Percentiles rank a stretch among this genome's conserved stretches.
Evolutionary conservation across 2,888 invertebrate genomes (phyloP).

Genomic region (Acanthococcus lagerstroemiae): DNA sequence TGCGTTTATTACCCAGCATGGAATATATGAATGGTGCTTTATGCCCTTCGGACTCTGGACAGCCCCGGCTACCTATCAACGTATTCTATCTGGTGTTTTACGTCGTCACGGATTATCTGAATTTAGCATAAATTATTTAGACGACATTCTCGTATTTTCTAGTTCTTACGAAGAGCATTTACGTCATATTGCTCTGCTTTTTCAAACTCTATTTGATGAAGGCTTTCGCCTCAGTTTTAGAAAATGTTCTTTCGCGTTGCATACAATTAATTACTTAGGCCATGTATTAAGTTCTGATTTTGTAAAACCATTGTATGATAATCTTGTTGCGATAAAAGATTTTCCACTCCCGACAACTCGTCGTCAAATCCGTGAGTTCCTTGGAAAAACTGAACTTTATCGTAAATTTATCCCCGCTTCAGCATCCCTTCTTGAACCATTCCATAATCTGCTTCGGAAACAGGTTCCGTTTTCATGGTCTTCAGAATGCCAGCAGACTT

Average conservation of each 20-base stretch:
- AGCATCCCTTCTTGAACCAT: constrained; percentile 4
- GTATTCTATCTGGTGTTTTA: background rate
- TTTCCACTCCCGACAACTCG: constrained; percentile 19
- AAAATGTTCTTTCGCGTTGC: constrained; percentile 20
- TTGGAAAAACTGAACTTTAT: constrained; percentile 31
- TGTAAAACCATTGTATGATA: constrained; percentile 23
- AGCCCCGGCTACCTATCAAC: background rate
- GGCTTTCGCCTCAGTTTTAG: constrained; percentile 15
- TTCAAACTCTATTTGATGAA: constrained; percentile 33
- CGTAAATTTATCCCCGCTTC: constrained; percentile 16
- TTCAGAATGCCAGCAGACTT: constrained; percentile 33
- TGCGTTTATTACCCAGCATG: constrained; percentile 18
- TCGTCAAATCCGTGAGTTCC: constrained; percentile 20
- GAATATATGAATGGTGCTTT: constrained; percentile 1
- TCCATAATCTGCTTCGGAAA: constrained; percentile 33
- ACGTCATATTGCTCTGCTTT: constrained; percentile 33
- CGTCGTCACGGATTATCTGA: background rate
- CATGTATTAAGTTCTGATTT: constrained; percentile 19
- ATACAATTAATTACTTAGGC: constrained; percentile 19
- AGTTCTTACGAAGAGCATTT: constrained; percentile 35
- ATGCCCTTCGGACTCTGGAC: constrained; percentile 22
- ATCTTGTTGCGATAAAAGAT: constrained; percentile 20
- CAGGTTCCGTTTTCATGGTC: constrained; percentile 33
- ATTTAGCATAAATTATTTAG: background rate
- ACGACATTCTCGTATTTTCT: constrained; percentile 31